Evolutionary conservation across 2,888 invertebrate species (phyloP).

Genomic region (Drepanosiphum platanoidis): DNA sequence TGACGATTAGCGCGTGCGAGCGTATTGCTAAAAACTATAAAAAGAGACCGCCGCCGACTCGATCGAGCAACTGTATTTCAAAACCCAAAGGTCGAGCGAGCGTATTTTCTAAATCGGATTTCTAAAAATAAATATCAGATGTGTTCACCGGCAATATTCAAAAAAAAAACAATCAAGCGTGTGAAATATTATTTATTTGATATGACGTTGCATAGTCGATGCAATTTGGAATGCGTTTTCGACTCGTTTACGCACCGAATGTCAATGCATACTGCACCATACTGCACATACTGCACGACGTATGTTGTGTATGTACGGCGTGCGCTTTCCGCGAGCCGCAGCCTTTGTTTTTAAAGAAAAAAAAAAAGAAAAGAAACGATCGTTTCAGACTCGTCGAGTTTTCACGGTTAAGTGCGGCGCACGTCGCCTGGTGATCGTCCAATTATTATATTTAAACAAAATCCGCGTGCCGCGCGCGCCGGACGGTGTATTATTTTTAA

Average conservation of each 20-base stretch:
- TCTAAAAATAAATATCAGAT: not conserved
- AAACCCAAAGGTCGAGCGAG: not conserved
- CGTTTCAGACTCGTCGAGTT: constrained; percentile 3
- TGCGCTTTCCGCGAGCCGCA: not conserved
- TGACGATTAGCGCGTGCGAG: no score
- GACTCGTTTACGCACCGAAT: not conserved
- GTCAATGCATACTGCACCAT: no score
- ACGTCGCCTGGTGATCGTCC: not conserved
- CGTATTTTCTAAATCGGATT: not conserved
- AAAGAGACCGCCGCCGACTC: no score
- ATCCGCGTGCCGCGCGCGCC: not conserved
- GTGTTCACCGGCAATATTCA: not conserved
- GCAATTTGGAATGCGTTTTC: not conserved
- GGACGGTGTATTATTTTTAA: not conserved
- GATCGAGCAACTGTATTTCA: not conserved
- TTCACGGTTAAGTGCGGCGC: constrained; percentile 23
- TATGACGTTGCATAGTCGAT: not conserved
- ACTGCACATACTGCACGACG: no score
- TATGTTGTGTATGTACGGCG: not conserved
- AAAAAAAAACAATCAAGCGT: not conserved
- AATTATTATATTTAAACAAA: not conserved
- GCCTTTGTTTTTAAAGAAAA: constrained; percentile 21
- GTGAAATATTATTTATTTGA: no score
- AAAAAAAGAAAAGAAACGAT: no score
- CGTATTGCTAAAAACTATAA: no score